Base-by-base conservation (phyloP, 2,113 vertebrate genomes). In the Ptychochromis oligacanthus region DNA sequence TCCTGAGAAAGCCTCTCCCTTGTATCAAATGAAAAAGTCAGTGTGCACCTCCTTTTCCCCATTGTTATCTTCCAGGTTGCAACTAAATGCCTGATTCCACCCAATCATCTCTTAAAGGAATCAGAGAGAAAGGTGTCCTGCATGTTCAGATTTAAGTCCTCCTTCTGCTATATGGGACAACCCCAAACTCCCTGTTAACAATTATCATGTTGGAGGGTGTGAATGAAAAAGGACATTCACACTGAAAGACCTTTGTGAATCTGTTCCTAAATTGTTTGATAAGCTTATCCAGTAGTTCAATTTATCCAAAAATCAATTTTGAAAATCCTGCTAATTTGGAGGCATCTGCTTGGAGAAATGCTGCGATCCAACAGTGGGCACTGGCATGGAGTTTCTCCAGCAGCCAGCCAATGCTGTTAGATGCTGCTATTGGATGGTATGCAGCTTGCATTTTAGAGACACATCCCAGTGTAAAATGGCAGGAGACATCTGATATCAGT, bases 381-480 rank as follows among this genome's bases (percentile, higher is more conserved):
- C 22, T 36, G 40, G 62, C 24, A 22, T 34, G 31, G 38, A 65
- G 7, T 40, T 65, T 65, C 61, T 24, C 12, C 36, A 43, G 61
- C n/a, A 64, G 36, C 40, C 61, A 24, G 36, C 20, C 40, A 40
- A 20, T 24, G 31, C 5, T 34, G 31, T 34, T 34, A 34, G 31
- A 34, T 34, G 31, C n/a, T 65, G 61, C 36, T 65, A 13, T 36
- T 40, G 0, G n/a, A 43, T 40, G 38, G 40, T 40, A 40, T 13
- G 36, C 13, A 65, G 0, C 62, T 65, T 0, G n/a, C 43, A 0
- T 43, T 43, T 65, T 24, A 65, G 43, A 34, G 31, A 34, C 20
- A 65, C 36, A 43, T 34, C 31, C 31, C 31, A 34, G 5, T 65
- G 38, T 11, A 2, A 40, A 40, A 40, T 10, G n/a, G 36, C 36